Evolutionary conservation across 2,888 invertebrate species (phyloP), one percentile per base, ranked within the genome.

Genomic region (Cremastobaeus sp.): DNA sequence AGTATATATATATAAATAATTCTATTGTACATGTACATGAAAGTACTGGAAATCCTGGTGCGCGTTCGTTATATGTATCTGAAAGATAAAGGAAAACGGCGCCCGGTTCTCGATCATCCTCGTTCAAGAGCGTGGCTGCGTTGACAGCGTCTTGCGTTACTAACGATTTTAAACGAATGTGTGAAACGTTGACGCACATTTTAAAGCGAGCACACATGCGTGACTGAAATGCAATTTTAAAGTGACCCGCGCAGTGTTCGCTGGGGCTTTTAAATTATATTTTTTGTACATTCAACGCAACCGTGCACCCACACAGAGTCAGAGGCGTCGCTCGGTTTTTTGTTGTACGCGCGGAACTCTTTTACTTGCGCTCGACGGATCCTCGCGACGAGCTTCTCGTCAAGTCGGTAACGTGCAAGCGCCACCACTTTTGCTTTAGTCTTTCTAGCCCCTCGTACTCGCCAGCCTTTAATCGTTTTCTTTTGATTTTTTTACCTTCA

Each of bases 31-130:
- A 37, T 54, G 52, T 50, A 57, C 32, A 50, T 66, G 43, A 70
- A 60, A 55, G 45, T 66, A 55, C 65, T 20, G 35, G 35, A 41
- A 64, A 41, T 50, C 47, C 60, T 65, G 55, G 62, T 35, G 64
- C 72, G 52, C 54, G 48, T 77, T 74, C 74, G 70, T 77, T 76
- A 76, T 77, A 75, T 75, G 65, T 77, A 77, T 75, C 65, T 20
- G 2, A 21, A 50, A 17, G 14, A 15, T n/a, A 39, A 60, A n/a
- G 35, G 35, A 35, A 34, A 30, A 35, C 60, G 74, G 62, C 60
- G 73, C 66, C 66, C 45, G 68, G 50, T 55, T 65, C 39, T 65
- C 47, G 39, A 43, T 60, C 48, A n/a, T 54, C 35, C 11, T 65
- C 37, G 12, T 48, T 55, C 48, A 66, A 48, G 30, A 35, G 52